Base-by-base conservation (phyloP, 2,113 vertebrate genomes). In the Pseudopodoces humilis region DNA sequence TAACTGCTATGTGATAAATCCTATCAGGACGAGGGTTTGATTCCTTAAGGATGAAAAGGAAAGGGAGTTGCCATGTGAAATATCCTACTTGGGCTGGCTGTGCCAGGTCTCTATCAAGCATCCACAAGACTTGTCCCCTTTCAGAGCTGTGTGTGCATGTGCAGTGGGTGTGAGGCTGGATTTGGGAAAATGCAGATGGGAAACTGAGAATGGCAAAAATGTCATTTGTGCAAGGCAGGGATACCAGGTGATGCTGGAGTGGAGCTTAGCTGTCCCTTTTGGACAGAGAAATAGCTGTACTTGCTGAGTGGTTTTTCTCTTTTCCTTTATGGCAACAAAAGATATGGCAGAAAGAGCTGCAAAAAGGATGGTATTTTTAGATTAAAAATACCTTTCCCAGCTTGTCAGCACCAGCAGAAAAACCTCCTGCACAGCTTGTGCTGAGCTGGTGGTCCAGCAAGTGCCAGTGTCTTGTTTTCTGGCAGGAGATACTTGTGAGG, bases 141-240 rank as follows among this genome's bases (percentile, higher is more conserved):
- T n/a, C 2, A 0, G 68, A 70, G 41, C 39, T 63, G 24, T 0
- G 0, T 74, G 62, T 83, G 24, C 56, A 41, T 0, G 1, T 72
- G 63, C 28, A 64, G 27, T 2, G 16, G 2, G 14, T 50, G 17
- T 64, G 53, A 78, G 52, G 52, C 49, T 90, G 68, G 56, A 35
- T 49, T 77, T 76, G 15, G 55, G 55, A 65, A 35, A 2, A 8
- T 44, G 31, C 72, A 89, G 62, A 46, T 63, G 56, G 46, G 43
- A 74, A 88, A 43, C 41, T 12, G 37, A 86, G 55, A 43, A 20
- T 47, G 59, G 82, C 22, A 70, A 76, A 79, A 79, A 67, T 24
- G 5, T 23, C 39, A 37, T 68, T 85, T 90, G 19, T 76, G 59
- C 55, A 72, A 15, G 2, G 7, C 50, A 79, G 53, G 9, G 23